phyloP scores from a whole-genome alignment of 2,888 invertebrate species.

The Nephrotoma guestfalica region DNA sequence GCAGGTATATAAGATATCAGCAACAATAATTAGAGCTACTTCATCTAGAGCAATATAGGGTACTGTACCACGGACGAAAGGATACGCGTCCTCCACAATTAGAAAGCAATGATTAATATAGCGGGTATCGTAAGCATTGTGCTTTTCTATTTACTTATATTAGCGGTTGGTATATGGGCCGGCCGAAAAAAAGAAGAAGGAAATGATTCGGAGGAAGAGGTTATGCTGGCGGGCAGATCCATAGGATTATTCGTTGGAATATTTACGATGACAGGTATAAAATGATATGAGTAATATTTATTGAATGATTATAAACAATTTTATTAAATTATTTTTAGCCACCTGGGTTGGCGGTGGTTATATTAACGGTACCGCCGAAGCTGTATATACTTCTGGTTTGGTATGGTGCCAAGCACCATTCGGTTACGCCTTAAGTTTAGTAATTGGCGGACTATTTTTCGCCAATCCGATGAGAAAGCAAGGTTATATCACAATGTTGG shows the following conservation, averaged over 20 bases:
- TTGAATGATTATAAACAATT: background rate
- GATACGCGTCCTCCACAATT: background rate
- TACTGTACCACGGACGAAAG: background rate
- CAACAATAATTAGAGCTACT: background rate
- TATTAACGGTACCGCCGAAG: slow-evolving; percentile 98
- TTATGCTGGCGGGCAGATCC: slow-evolving; percentile 95
- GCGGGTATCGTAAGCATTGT: slow-evolving; percentile 88
- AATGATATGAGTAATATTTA: background rate
- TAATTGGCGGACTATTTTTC: slow-evolving; percentile 94
- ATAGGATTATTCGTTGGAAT: slow-evolving; percentile 95
- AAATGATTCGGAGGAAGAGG: slow-evolving; percentile 89
- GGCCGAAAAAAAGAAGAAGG: slow-evolving; percentile 81
- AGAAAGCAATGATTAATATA: slow-evolving; percentile 62
- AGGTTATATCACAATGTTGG: slow-evolving; percentile 97
- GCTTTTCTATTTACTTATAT: slow-evolving; percentile 89
- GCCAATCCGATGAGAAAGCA: slow-evolving; percentile 95
- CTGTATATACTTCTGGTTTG: slow-evolving; percentile 81
- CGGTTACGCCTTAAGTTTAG: slow-evolving; percentile 90
- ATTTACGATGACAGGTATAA: slow-evolving; percentile 94
- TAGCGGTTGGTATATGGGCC: slow-evolving; percentile 95
- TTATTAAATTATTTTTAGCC: slow-evolving; percentile 39
- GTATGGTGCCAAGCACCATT: slow-evolving; percentile 99
- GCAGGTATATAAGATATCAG: background rate
- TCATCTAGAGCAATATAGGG: background rate
- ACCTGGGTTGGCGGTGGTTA: slow-evolving; percentile 99